Evolutionary conservation across 2,888 invertebrate species (phyloP).

Genomic region (Xanthorhoe spadicearia): DNA sequence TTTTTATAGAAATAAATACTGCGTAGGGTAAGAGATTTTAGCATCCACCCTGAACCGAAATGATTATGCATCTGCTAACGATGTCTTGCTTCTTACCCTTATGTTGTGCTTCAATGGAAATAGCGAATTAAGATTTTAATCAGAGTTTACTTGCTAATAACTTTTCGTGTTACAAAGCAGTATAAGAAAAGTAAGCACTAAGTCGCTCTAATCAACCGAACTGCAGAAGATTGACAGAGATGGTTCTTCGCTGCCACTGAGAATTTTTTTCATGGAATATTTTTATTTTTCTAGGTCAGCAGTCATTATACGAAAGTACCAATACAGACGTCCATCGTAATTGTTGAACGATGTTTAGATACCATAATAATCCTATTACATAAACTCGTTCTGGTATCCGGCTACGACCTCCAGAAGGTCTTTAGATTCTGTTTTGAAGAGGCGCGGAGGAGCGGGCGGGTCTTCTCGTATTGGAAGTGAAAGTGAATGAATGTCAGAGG

Average conservation of each 20-base stretch:
- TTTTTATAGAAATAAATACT: too few relatives aligned
- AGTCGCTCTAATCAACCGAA: background rate
- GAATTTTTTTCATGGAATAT: background rate
- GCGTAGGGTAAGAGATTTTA: too few relatives aligned
- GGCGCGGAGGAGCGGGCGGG: slow-evolving; percentile 70
- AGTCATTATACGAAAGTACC: slow-evolving; percentile 10
- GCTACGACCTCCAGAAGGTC: slow-evolving; percentile 82
- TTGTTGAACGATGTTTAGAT: slow-evolving; percentile 40
- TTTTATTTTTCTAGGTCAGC: slow-evolving; percentile 3
- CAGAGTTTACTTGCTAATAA: background rate
- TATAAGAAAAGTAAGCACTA: background rate
- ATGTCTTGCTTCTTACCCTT: background rate
- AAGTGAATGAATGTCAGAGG: slow-evolving; percentile 84
- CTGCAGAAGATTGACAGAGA: background rate
- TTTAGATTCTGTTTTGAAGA: slow-evolving; percentile 65
- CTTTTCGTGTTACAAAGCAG: too few relatives aligned
- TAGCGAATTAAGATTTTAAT: background rate
- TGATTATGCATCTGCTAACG: background rate
- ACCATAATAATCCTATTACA: slow-evolving; percentile 55
- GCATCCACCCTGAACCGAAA: background rate
- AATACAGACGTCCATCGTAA: slow-evolving; percentile 7
- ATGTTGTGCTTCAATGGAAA: background rate
- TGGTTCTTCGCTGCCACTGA: background rate
- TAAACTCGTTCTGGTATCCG: slow-evolving; percentile 69
- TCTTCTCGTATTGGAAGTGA: slow-evolving; percentile 82